Percentiles rank a stretch among this genome's conserved stretches.
phyloP scores from a whole-genome alignment of 2,113 vertebrate species.

The Siniperca chuatsi region DNA sequence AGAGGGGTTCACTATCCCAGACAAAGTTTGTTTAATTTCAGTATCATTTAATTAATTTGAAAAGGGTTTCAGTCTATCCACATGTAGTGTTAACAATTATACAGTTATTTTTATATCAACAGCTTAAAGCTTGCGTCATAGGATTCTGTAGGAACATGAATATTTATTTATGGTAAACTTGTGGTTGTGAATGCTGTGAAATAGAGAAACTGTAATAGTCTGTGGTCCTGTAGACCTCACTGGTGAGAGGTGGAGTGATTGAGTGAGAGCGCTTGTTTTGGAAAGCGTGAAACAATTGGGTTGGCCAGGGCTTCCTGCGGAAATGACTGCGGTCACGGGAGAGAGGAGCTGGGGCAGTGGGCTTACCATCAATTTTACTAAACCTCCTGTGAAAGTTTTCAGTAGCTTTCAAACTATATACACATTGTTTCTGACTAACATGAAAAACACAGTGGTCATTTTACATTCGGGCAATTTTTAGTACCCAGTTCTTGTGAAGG shows the following conservation, averaged over 20 bases:
- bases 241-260: slow-evolving; percentile 21
- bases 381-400: slow-evolving; percentile 8
- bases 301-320: slow-evolving; percentile 76
- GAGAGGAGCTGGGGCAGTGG: slow-evolving; percentile 40
- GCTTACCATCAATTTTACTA: slow-evolving; percentile 21
- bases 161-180: slow-evolving; percentile 8
- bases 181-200: not conserved
- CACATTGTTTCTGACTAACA: not conserved
- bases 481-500: not conserved
- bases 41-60: not conserved
- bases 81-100: not conserved
- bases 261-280: slow-evolving; percentile 65
- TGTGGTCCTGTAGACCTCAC: not conserved
- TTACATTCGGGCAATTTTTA: slow-evolving; percentile 4
- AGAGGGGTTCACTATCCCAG: not conserved
- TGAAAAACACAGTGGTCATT: not conserved
- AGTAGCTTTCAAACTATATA: not conserved
- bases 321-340: slow-evolving; percentile 72
- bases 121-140: not conserved
- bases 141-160: not conserved
- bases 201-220: not conserved
- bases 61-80: not conserved
- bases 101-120: not conserved
- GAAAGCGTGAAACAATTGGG: slow-evolving; percentile 71
- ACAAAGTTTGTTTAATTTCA: not conserved